Evolutionary conservation across 2,888 invertebrate genomes (phyloP).

Genomic region (Cephus nigrinus): DNA sequence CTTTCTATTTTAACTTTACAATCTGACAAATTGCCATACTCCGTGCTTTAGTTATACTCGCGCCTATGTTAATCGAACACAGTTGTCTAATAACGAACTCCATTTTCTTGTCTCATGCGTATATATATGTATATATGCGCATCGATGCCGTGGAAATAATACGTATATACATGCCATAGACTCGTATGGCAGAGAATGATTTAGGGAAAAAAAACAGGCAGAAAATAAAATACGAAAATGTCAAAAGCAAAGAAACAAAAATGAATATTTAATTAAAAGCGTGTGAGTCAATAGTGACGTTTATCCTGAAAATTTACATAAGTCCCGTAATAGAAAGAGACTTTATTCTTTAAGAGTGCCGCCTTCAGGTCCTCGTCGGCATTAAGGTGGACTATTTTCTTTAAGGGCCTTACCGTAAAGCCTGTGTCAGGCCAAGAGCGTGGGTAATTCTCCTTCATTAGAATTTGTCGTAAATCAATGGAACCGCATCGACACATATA

Average conservation of each 20-base stretch:
- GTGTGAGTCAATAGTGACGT: background rate
- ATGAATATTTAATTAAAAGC: background rate
- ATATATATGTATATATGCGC: too few relatives aligned
- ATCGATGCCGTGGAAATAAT: too few relatives aligned
- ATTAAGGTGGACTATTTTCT: background rate
- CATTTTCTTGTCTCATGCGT: too few relatives aligned
- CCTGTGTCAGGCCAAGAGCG: background rate
- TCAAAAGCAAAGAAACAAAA: background rate
- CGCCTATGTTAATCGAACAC: background rate
- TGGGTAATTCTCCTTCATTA: background rate
- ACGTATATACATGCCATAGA: too few relatives aligned
- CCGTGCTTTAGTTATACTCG: slow-evolving; percentile 26
- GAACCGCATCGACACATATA: background rate
- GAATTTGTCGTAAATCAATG: background rate
- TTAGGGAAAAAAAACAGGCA: background rate
- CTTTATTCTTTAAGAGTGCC: background rate
- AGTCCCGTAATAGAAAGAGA: background rate
- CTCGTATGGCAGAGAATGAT: background rate
- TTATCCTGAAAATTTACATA: background rate
- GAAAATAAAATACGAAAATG: background rate
- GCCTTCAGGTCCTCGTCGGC: background rate
- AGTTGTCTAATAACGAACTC: too few relatives aligned
- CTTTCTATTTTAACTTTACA: background rate
- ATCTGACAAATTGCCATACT: slow-evolving; percentile 36
- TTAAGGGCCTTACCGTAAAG: background rate